Evolutionary conservation across 2,888 invertebrate species (phyloP), one percentile per base, ranked within the genome.

Genomic region (Deilephila elpenor): DNA sequence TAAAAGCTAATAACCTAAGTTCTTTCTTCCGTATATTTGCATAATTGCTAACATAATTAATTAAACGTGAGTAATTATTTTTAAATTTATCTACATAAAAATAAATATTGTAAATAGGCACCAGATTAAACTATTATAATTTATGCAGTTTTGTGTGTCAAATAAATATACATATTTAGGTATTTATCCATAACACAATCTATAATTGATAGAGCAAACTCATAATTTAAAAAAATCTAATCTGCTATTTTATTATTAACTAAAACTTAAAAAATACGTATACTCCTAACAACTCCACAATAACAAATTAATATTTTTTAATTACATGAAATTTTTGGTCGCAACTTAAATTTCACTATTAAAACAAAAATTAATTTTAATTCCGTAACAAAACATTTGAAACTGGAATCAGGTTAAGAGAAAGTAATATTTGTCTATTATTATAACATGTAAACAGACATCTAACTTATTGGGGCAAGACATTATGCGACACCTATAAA

Each of bases 381-480:
- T 44, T 44, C 14, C 44, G 3, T 44, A 44, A 25, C 11, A 60
- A 60, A 4, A 60, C 60, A 60, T 25, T 59, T 25, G n/a, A 11
- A 20, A 60, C 11, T 29, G 29, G 29, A 60, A 60, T 8, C 8
- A 60, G 25, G 29, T 8, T 25, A 20, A 0, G 3, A 60, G 14
- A 29, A 29, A 25, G 2, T 17, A 25, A 11, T 29, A 14, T 3
- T 29, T 4, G 14, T 7, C 29, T 60, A 25, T 29, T 60, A 32
- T 32, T 32, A 61, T 62, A 6, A 37, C 34, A n/a, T 19, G 19
- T 3, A 19, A 62, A 37, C 19, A 62, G n/a, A 62, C 7, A n/a
- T 32, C 62, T 19, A 8, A 34, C 32, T n/a, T 8, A 34, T 67
- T 67, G 67, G 67, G 67, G 67, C 67, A 51, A 25, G 25, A 44